These are phyloP conservation scores for Kobus ellipsiprymnus DNA, from an alignment of 2,113 vertebrate genomes.

Conservation along the genomic window DNA sequence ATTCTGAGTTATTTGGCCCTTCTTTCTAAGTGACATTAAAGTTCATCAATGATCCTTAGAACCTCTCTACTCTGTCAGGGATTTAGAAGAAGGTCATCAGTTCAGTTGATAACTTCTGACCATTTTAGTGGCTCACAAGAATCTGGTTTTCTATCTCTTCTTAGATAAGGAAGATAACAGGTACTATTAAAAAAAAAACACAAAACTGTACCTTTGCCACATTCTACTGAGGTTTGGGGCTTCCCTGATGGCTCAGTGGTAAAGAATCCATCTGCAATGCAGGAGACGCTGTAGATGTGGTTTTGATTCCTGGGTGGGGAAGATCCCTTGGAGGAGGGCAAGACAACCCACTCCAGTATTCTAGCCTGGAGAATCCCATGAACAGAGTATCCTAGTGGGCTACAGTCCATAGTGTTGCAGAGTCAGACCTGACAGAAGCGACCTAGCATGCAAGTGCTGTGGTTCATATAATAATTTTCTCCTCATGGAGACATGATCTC, in stretches of 20 bases:
- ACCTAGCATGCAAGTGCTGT: not conserved
- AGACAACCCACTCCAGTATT: not conserved
- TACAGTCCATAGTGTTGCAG: not conserved
- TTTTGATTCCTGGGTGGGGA: not conserved
- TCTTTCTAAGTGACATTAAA: not conserved
- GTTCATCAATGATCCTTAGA: not conserved
- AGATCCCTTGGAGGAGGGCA: not conserved
- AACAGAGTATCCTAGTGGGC: not conserved
- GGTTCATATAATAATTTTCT: not conserved
- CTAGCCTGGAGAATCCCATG: not conserved
- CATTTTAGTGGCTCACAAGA: not conserved
- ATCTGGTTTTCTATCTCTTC: not conserved
- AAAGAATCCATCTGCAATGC: not conserved
- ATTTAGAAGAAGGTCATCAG: not conserved
- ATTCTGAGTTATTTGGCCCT: not conserved
- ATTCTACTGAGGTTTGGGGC: not conserved
- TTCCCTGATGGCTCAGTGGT: not conserved
- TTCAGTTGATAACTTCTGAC: not conserved
- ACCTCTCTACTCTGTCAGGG: not conserved
- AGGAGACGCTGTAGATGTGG: not conserved
- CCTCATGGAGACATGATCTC: accelerated
- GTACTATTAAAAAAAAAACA: not conserved
- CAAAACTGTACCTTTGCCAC: not conserved
- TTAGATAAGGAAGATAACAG: not conserved
- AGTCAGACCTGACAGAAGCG: not conserved